Evolutionary conservation across 2,797 vertebrate species (phyloP).

Genomic region (Etheostoma perlongum): DNA sequence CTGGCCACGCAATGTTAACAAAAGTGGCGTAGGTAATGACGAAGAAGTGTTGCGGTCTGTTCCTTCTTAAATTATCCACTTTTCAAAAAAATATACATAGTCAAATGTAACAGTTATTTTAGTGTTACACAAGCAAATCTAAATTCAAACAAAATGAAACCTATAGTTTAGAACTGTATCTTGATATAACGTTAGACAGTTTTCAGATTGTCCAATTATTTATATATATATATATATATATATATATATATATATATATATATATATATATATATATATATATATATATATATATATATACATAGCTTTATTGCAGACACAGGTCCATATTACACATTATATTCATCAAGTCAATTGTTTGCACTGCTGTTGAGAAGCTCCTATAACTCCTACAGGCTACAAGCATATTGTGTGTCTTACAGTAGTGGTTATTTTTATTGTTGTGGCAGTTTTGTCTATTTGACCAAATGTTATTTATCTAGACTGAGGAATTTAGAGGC

Average conservation of each 20-base stretch:
- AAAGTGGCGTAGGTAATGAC: too few species aligned
- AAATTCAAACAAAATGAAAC: not conserved
- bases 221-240: too few species aligned
- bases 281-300: too few species aligned
- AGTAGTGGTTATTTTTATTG: conserved; percentile 27
- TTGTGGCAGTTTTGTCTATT: conserved; percentile 19
- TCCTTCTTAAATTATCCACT: not conserved
- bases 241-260: too few species aligned
- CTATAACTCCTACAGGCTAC: not conserved
- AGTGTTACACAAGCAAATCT: not conserved
- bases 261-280: too few species aligned
- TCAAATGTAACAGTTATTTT: not conserved
- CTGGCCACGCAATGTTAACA: not conserved
- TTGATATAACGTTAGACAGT: not conserved
- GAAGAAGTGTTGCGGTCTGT: not conserved
- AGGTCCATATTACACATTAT: too few species aligned
- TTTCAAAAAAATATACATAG: not conserved
- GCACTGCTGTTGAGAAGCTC: not conserved
- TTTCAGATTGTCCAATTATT: not conserved
- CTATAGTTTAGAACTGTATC: not conserved
- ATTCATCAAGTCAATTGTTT: not conserved
- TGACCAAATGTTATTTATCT: conserved; percentile 45
- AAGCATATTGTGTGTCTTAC: not conserved
- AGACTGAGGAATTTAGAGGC: conserved; percentile 39
- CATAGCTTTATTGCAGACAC: too few species aligned